Conservation (phyloP, 2,888 invertebrate genomes). For the Phyto melanocephala region DNA sequence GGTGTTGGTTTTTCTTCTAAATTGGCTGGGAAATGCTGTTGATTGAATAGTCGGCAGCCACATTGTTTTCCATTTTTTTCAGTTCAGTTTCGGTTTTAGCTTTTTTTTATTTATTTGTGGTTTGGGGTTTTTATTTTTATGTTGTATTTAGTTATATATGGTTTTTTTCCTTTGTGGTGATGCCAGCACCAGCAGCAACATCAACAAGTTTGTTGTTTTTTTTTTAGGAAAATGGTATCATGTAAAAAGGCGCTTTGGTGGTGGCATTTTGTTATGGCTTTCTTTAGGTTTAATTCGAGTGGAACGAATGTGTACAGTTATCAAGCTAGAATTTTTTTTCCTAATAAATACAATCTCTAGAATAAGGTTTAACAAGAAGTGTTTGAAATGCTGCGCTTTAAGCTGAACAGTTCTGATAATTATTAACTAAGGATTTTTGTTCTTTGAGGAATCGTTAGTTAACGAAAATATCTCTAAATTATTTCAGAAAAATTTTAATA, state of each 20-base stretch:
- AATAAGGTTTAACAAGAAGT: no score
- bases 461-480: no score
- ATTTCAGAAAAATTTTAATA: no score
- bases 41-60: conserved; percentile 47
- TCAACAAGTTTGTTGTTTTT: neutral
- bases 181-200: no score
- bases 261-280: neutral
- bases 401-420: no score
- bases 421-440: no score
- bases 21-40: conserved; percentile 53
- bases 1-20: neutral
- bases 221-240: neutral
- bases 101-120: neutral
- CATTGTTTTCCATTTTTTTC: conserved; percentile 18
- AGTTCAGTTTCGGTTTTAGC: neutral
- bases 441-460: no score
- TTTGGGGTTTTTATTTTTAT: conserved; percentile 21
- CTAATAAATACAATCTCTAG: no score
- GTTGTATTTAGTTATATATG: neutral
- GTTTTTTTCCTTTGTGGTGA: neutral
- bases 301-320: no score
- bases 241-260: neutral
- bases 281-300: neutral
- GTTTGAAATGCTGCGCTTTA: no score
- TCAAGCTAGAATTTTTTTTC: no score